Conservation (phyloP, 1,140 invertebrate species). For the Saccostrea echinata region DNA sequence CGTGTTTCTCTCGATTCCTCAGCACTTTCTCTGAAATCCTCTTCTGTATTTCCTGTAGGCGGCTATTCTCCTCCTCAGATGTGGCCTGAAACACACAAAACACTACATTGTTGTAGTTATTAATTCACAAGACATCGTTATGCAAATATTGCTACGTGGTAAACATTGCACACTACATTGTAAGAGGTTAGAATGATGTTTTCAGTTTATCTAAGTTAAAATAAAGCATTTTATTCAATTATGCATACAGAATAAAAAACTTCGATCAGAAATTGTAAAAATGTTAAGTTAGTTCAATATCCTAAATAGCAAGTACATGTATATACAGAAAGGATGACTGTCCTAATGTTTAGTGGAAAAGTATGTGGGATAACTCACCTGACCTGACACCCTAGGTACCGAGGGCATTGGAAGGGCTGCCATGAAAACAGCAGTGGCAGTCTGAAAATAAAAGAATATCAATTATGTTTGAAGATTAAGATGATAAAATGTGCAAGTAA, state of each 20-base stretch:
- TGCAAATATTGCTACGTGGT: not conserved
- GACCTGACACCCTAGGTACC: slow-evolving; percentile 82
- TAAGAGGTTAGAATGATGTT: not conserved
- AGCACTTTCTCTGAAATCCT: slow-evolving; percentile 68
- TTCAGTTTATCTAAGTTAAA: no score
- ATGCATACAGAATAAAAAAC: no score
- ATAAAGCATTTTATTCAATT: no score
- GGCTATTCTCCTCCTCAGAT: slow-evolving; percentile 66
- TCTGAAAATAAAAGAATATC: slow-evolving; percentile 76
- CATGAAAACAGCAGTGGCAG: slow-evolving; percentile 91
- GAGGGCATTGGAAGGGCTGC: slow-evolving; percentile 86
- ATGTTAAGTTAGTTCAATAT: no score
- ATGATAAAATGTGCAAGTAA: no score
- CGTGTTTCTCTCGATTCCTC: slow-evolving; percentile 68
- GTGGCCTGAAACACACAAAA: slow-evolving; percentile 61
- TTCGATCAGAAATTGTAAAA: no score
- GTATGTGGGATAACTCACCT: slow-evolving; percentile 65
- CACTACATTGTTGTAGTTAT: not conserved
- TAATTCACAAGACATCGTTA: not conserved
- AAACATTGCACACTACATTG: not conserved
- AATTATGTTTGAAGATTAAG: no score
- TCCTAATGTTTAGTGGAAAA: not conserved
- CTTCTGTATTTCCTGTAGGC: slow-evolving; percentile 67
- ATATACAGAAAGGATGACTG: not conserved
- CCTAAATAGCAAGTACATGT: no score